A percentile compares a stretch with the other conserved stretches of the same genome.
Evolutionary conservation across 2,888 invertebrate species (phyloP).

Genomic region (Morinoia aosen): DNA sequence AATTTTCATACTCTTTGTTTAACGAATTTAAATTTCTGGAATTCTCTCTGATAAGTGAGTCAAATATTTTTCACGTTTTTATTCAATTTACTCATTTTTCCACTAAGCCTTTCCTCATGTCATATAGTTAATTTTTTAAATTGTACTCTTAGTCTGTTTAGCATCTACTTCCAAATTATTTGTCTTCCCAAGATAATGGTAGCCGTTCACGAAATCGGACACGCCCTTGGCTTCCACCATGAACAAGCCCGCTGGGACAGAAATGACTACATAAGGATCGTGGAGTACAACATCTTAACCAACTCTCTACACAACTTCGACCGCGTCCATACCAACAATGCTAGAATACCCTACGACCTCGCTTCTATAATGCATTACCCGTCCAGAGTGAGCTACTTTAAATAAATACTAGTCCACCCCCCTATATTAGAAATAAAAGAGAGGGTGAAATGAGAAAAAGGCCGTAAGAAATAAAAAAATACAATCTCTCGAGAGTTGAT

Average conservation of each 20-base stretch:
- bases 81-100: no score
- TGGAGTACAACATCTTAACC: conserved; percentile 56
- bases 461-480: no score
- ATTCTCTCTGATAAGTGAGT: no score
- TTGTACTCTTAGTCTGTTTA: no score
- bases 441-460: no score
- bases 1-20: no score
- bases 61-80: no score
- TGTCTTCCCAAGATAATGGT: conserved; percentile 54
- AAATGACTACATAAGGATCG: conserved; percentile 61
- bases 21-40: no score
- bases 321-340: conserved; percentile 57
- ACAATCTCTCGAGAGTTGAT: no score
- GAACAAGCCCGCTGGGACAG: conserved; percentile 61
- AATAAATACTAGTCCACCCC: background rate
- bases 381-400: conserved; percentile 54
- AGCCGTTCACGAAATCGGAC: conserved; percentile 63
- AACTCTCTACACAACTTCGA: conserved; percentile 59
- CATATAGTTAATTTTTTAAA: no score
- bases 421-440: no score
- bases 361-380: conserved; percentile 66
- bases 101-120: no score
- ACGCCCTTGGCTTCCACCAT: conserved; percentile 65
- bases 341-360: conserved; percentile 60
- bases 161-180: background rate